These are phyloP conservation scores for Gallinago paraguaiae DNA, from an alignment of 2,113 vertebrate species.

Conservation along the genomic window DNA sequence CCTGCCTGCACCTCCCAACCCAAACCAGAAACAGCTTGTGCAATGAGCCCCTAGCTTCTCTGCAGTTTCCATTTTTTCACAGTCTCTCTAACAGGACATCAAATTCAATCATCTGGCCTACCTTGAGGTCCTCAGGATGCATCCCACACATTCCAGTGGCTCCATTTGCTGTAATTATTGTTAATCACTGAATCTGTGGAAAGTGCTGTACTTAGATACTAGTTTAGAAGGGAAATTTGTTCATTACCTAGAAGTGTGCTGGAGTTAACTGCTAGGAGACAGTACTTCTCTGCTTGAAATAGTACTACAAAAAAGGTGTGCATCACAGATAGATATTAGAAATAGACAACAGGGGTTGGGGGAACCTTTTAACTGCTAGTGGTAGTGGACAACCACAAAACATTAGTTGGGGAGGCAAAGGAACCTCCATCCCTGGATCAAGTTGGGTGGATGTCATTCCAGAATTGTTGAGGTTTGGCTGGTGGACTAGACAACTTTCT, in stretches of 20 bases:
- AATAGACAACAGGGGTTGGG: background rate
- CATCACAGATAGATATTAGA: background rate
- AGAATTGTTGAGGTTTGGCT: background rate
- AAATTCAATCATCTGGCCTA: background rate
- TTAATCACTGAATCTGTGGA: background rate
- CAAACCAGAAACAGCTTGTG: background rate
- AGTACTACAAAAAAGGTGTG: background rate
- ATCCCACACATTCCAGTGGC: background rate
- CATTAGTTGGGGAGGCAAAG: background rate
- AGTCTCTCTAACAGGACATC: background rate
- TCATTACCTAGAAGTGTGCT: background rate
- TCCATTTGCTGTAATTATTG: background rate
- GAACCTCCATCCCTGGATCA: background rate
- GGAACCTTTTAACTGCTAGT: background rate
- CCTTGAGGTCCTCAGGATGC: background rate
- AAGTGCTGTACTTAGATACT: background rate
- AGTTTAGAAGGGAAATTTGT: background rate
- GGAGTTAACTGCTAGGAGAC: background rate
- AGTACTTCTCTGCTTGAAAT: background rate
- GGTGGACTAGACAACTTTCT: background rate
- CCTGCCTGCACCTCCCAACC: background rate
- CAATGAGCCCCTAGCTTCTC: background rate
- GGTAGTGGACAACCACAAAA: background rate
- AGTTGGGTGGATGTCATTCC: background rate
- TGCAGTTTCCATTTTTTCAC: background rate